Evolutionary conservation across 2,113 vertebrate genomes (phyloP).

Genomic region (Sturnira hondurensis): DNA sequence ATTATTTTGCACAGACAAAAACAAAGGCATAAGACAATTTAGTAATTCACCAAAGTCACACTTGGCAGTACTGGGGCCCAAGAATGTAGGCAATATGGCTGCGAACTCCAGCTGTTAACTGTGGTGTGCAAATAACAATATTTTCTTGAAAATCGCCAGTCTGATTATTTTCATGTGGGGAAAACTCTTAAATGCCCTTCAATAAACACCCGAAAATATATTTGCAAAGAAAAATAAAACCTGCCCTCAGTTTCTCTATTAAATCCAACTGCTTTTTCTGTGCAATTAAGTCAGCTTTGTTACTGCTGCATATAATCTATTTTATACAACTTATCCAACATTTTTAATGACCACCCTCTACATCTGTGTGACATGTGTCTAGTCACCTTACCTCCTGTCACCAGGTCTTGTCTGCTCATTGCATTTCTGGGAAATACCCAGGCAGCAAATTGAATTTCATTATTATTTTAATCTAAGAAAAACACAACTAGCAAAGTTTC

Average conservation of each 20-base stretch:
- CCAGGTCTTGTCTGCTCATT: not conserved
- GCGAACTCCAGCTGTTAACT: not conserved
- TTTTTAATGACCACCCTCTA: not conserved
- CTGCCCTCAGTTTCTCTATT: not conserved
- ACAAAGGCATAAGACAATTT: not conserved
- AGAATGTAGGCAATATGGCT: not conserved
- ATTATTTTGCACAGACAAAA: not conserved
- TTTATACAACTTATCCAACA: not conserved
- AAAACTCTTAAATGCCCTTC: not conserved
- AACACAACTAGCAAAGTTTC: not conserved
- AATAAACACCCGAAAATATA: not conserved
- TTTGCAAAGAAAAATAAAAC: not conserved
- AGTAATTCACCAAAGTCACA: not conserved
- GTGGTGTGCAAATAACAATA: not conserved
- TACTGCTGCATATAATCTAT: not conserved
- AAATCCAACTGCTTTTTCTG: not conserved
- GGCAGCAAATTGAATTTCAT: not conserved
- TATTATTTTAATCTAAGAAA: conserved; percentile 13
- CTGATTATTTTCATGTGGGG: not conserved
- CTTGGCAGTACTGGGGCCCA: not conserved
- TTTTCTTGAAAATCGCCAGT: not conserved
- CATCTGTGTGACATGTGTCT: not conserved
- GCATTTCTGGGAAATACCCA: not conserved
- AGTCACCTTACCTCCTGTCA: not conserved
- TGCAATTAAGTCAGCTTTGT: not conserved